Conservation (phyloP, 2,797 vertebrate genomes). For the Heteromormyrus szaboi region DNA sequence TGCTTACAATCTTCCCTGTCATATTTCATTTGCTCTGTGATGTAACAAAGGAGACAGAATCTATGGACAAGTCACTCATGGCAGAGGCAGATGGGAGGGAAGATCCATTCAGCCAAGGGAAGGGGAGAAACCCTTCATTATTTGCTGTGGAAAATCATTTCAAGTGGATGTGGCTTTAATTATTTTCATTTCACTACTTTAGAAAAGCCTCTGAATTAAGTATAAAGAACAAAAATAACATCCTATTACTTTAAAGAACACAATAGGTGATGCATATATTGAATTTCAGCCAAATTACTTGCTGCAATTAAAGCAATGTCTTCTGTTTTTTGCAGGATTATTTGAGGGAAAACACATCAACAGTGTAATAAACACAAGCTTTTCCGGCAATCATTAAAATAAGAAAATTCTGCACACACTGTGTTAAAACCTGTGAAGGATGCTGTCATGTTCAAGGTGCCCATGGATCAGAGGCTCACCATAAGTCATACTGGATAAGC, state of each 20-base stretch:
- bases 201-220: constrained; percentile 37
- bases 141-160: constrained; percentile 36
- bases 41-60: constrained; percentile 31
- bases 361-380: constrained; percentile 19
- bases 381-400: background rate
- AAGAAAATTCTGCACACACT: background rate
- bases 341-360: constrained; percentile 45
- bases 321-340: constrained; percentile 38
- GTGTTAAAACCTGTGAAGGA: background rate
- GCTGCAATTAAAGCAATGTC: constrained; percentile 42
- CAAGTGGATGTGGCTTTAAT: constrained; percentile 28
- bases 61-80: constrained; percentile 38
- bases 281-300: constrained; percentile 43
- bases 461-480: background rate
- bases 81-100: constrained; percentile 20
- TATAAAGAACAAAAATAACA: constrained; percentile 42
- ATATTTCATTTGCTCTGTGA: constrained; percentile 57
- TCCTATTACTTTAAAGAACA: constrained; percentile 39
- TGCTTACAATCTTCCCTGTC: constrained; percentile 64
- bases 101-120: background rate
- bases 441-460: background rate
- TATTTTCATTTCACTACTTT: constrained; percentile 32
- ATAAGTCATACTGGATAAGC: background rate
- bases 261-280: constrained; percentile 42
- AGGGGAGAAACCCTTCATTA: background rate